Base-by-base conservation (phyloP, 92 coral and sea anemone species). In the Phenganax subtilis region DNA sequence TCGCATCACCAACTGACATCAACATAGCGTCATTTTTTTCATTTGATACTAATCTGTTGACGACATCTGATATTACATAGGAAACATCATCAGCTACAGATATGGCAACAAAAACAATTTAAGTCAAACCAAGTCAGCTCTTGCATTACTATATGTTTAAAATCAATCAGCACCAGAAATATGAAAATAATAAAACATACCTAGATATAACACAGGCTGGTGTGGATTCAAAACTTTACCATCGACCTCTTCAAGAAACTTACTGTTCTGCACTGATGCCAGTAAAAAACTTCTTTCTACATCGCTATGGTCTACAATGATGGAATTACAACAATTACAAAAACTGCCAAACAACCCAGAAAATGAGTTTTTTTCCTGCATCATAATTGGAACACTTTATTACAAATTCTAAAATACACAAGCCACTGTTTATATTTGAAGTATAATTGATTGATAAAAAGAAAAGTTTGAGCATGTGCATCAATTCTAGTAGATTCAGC, bases 21-120 rank as follows among this genome's bases (percentile, higher is more conserved):
- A 85, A 52, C 55, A 75, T 17, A 17, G 91, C 85, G 12, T 44
- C 75, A 31, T 73, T 69, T 8, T 72, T 59, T 27, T 20, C 78
- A 68, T 88, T 84, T 17, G 54, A 72, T 30, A 90, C 88, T 57
- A 88, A 57, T 14, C 88, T 89, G 79, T 72, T 87, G 64, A 84
- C 82, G n/a, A 90, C 47, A 71, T 81, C 86, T 3, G 57, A 60
- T 16, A 80, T 86, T 60, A 20, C 75, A 69, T 55, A 61, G 2
- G 69, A 8, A 28, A 80, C 69, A 81, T 71, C 66, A 44, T 64
- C 82, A 59, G 72, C 89, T 90, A 80, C 14, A n/a, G 30, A 76
- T 56, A 54, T 12, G 12, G 53, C 58, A 53, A 75, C 16, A 85
- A 31, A 54, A 28, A 9, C 10, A 6, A 64, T 56, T 31, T 15